phyloP scores from a whole-genome alignment of 1,140 invertebrate species.

The Trichomalopsis sarcophagae region DNA sequence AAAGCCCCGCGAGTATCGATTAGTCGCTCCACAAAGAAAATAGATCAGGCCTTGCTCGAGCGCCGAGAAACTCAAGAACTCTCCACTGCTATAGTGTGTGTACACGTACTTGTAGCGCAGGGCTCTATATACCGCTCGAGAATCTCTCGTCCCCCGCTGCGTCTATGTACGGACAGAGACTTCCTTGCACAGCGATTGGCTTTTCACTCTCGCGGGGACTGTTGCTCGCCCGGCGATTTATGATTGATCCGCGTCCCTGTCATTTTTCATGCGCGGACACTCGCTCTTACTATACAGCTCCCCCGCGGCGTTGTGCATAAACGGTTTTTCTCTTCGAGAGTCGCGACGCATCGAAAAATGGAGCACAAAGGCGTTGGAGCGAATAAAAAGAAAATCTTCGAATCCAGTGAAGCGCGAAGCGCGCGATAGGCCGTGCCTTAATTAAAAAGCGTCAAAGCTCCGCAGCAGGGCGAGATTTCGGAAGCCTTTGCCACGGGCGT shows the following conservation, averaged over 20 bases:
- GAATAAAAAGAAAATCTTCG: not conserved
- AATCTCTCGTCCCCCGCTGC: no score
- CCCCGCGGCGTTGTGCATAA: no score
- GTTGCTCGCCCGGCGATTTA: not conserved
- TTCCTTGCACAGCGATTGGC: no score
- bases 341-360: no score
- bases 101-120: no score
- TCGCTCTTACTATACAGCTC: no score
- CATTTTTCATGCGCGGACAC: no score
- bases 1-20: conserved; percentile 53
- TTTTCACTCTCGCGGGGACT: no score
- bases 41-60: conserved; percentile 54
- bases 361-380: no score
- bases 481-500: not conserved
- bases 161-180: no score
- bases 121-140: no score
- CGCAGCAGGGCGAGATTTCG: not conserved
- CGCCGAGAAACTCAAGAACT: conserved; percentile 9
- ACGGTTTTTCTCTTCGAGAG: no score
- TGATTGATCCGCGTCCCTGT: not conserved
- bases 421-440: not conserved
- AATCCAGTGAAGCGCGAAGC: not conserved
- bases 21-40: conserved; percentile 56
- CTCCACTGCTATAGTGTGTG: not conserved
- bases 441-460: not conserved